Conservation (phyloP, 2,113 vertebrate genomes). For the Bufo bufo region DNA sequence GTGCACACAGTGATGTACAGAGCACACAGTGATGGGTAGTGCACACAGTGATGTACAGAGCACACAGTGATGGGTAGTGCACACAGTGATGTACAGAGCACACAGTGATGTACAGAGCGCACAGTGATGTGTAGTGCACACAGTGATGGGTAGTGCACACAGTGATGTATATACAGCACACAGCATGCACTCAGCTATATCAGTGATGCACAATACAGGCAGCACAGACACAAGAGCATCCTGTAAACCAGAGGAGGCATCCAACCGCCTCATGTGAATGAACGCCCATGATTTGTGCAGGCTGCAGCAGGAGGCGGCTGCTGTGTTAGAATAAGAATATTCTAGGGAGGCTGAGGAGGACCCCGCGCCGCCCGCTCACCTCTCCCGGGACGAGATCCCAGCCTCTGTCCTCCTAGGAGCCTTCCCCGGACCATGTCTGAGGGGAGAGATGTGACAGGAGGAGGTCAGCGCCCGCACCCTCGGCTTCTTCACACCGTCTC, state of each 20-base stretch:
- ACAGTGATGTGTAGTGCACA: no score
- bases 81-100: no score
- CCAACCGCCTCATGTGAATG: no score
- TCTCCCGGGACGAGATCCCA: slow-evolving; percentile 31
- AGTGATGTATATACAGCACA: not conserved
- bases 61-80: no score
- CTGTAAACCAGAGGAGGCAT: not conserved
- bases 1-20: no score
- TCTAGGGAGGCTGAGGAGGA: slow-evolving; percentile 24
- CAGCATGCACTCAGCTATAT: not conserved
- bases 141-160: no score
- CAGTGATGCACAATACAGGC: not conserved
- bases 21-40: no score
- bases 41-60: no score
- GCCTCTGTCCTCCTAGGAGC: not conserved
- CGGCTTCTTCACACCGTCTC: slow-evolving; percentile 39
- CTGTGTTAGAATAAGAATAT: slow-evolving; percentile 13
- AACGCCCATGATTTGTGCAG: not conserved
- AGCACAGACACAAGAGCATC: not conserved
- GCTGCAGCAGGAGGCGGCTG: no score
- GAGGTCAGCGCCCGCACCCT: slow-evolving; percentile 34
- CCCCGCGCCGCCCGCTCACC: slow-evolving; percentile 26
- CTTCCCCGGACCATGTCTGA: slow-evolving; percentile 12
- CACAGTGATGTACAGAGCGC: no score
- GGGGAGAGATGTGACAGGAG: not conserved